Conservation (phyloP, 1,140 invertebrate genomes). For the Pachyrhynchus sulphureomaculatus region DNA sequence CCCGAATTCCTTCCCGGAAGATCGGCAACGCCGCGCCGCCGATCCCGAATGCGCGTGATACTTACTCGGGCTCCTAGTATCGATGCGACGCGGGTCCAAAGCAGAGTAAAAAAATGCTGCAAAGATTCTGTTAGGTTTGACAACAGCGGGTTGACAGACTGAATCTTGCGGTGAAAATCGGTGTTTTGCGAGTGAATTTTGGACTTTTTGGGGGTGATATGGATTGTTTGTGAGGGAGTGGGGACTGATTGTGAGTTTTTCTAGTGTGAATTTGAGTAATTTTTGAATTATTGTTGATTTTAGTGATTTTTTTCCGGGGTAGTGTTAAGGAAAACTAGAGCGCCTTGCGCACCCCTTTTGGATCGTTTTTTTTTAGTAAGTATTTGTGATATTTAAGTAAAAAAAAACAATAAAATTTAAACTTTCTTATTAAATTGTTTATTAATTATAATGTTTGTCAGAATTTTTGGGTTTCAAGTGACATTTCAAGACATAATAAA, state of each 20-base stretch:
- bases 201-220: background rate
- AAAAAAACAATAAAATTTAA: background rate
- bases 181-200: background rate
- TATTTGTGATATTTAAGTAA: background rate
- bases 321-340: background rate
- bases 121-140: conserved; percentile 18
- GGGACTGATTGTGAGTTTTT: background rate
- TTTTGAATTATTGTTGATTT: background rate
- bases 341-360: conserved; percentile 12
- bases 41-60: conserved; percentile 21
- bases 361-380: background rate
- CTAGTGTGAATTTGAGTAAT: background rate
- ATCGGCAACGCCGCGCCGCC: conserved; percentile 13
- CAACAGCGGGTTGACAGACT: conserved; percentile 14
- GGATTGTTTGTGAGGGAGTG: conserved; percentile 5
- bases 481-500: too few species aligned
- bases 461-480: too few species aligned
- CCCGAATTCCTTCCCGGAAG: background rate
- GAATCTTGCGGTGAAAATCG: background rate
- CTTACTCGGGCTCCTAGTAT: conserved; percentile 28
- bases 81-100: conserved; percentile 32
- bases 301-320: conserved; percentile 2
- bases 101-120: conserved; percentile 17
- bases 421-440: too few species aligned
- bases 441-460: too few species aligned